Evolutionary conservation across 1,140 invertebrate genomes (phyloP), one percentile per base, ranked within the genome.

Genomic region (Meloidogyne hapla): DNA sequence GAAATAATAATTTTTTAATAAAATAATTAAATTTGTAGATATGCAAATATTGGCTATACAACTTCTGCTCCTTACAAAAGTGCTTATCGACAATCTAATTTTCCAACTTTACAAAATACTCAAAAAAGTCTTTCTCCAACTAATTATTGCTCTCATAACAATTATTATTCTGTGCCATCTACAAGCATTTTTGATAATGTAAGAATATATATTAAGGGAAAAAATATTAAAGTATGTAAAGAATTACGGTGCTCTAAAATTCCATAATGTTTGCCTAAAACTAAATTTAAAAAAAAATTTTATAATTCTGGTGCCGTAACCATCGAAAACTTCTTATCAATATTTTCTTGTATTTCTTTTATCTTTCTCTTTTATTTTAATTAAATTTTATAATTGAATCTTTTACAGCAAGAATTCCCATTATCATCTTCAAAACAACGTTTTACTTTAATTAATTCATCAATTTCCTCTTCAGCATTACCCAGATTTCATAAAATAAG

Each of bases 21-120:
- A 63, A 38, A 28, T 23, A 74, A n/a, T 9, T 68, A 26, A 28
- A 45, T 76, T 75, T 83, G 63, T 69, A 85, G 83, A 38, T 85
- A 87, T 74, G 83, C 87, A 72, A 85, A 85, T 72, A 77, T 85
- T 45, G 84, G 84, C 8, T 86, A 86, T 56, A 75, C 75, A 10
- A 83, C 83, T 6, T 77, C 77, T 15, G 81, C 79, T 10, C 82
- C 83, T 6, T 85, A 86, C 70, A 79, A 81, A 65, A 83, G 80
- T 72, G 78, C 82, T 18, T 86, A 86, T 77, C 78, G 84, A 15
- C 84, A 84, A 66, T 83, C 79, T 64, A 85, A 86, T 61, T 86
- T 86, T 61, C 84, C 84, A 13, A 86, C 84, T 1, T 26, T 85
- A 25, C 81, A 85, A 56, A 56, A 56, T 56, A 56, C 18, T 56